Evolutionary conservation across 2,113 vertebrate species (phyloP), one percentile per base, ranked within the genome.

Genomic region (Petroica traversi): DNA sequence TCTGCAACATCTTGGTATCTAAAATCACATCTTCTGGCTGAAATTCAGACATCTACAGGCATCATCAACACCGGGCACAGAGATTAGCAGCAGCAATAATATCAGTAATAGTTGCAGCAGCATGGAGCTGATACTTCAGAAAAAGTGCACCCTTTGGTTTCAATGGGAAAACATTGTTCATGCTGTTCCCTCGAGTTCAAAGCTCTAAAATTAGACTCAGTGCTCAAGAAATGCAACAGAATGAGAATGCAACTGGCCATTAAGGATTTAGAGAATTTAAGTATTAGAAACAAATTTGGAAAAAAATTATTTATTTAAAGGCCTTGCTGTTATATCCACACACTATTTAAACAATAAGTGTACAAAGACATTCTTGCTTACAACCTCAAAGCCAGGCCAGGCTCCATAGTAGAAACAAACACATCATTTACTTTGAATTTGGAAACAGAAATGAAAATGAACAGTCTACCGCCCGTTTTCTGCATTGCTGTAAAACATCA

Each of bases 21-120:
- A 41, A 66, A 82, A 82, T 91, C 49, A 46, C 2, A 0, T 87
- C 54, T 89, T 87, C 81, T 76, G 89, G 80, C 91, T 87, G 85
- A 66, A 94, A 88, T 88, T 91, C 84, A 95, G 69, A 52, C 91
- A 93, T 94, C 91, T 96, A 81, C 87, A 94, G 77, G 84, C 87
- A 91, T 29, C 17, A 7, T 63, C 89, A 80, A 76, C 84, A 79
- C 87, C 89, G 88, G 89, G 81, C 59, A 51, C 43, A 49, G 28
- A 62, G 69, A 95, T 78, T 46, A 93, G 58, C 66, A 87, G 57
- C 80, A 94, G 87, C 77, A 91, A 64, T 75, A 81, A 63, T 75
- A 92, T 52, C 94, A 72, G 19, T 49, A 87, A 88, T 16, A 46
- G 49, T 11, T 87, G 89, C 73, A 94, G 84, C 73, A 82, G 61